Base-by-base conservation (phyloP, 92 coral and sea anemone species). In the Phenganax subtilis region DNA sequence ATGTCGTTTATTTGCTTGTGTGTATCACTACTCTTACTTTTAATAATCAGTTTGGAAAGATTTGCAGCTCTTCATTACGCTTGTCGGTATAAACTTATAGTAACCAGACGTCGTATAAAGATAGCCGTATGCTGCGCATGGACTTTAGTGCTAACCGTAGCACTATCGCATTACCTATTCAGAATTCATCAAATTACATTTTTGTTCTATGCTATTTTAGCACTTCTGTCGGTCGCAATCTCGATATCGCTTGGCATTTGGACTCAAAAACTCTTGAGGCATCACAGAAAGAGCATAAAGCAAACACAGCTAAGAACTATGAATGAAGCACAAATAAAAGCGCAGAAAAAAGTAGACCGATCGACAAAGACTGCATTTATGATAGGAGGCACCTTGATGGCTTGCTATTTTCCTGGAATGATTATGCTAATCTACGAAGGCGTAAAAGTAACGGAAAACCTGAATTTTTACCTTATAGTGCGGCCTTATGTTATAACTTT, bases 401-500 rank as follows among this genome's bases (percentile, higher is more conserved):
- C 73, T 68, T 68, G 73, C 30, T 68, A 68, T 68, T 37, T 68
- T 3, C 73, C 73, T 30, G 73, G 73, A 14, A 30, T 68, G 14
- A n/a, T 30, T 10, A 68, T 68, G 73, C 73, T 68, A 2, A 17
- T 37, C 12, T 68, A 68, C 53, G 73, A 68, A 17, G 73, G 53
- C 12, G 0, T 68, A n/a, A 2, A 30, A 4, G 52, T 30, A 7
- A 30, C 16, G 5, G 47, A 51, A 68, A 37, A 68, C 14, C 52
- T 53, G 31, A 53, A 29, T 68, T 68, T 30, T 15, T 68, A 30
- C 47, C 11, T 68, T 0, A 68, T 68, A 68, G 52, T 68, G 11
- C 73, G 73, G 15, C 73, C 73, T 1, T 68, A 53, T 68, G 54
- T 68, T 11, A 68, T 68, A 8, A 68, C 73, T 7, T 14, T 29